These are phyloP conservation scores for Orchesella cincta DNA, from an alignment of 1,140 invertebrate species.

Conservation along the genomic window DNA sequence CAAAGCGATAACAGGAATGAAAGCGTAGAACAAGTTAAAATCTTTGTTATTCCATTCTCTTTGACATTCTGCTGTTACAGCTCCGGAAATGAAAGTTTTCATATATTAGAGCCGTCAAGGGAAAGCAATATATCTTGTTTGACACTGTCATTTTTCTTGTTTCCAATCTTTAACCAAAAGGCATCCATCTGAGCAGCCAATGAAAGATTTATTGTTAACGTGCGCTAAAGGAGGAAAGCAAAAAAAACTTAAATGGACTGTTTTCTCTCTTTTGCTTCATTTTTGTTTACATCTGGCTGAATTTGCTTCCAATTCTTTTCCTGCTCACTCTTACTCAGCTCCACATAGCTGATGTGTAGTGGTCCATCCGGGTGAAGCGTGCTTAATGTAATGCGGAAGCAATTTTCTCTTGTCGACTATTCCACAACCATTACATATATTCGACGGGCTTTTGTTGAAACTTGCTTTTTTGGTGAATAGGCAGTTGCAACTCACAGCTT, in stretches of 20 bases:
- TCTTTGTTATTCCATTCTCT: not conserved
- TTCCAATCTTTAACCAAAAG: not conserved
- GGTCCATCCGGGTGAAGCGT: not conserved
- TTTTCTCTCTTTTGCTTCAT: not conserved
- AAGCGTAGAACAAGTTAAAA: not conserved
- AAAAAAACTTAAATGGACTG: conserved; percentile 15
- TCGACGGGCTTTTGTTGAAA: not conserved
- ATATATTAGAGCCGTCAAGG: not conserved
- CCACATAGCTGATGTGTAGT: not conserved
- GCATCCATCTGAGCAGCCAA: not conserved
- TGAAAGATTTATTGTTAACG: conserved; percentile 25
- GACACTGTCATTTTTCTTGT: conserved; percentile 10
- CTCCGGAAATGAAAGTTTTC: not conserved
- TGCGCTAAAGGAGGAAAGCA: not conserved
- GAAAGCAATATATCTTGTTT: conserved; percentile 22
- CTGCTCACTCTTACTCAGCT: not conserved
- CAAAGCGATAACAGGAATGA: not conserved
- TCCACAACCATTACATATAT: not conserved
- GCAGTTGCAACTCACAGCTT: too few relatives aligned
- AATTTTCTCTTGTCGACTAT: conserved; percentile 24
- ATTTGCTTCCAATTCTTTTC: conserved; percentile 1
- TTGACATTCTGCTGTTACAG: not conserved
- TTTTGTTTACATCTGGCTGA: conserved; percentile 7
- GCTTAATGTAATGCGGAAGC: conserved; percentile 17
- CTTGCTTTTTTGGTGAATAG: too few relatives aligned